Conservation (phyloP, 2,888 invertebrate species). For the Alsophila aescularia region DNA sequence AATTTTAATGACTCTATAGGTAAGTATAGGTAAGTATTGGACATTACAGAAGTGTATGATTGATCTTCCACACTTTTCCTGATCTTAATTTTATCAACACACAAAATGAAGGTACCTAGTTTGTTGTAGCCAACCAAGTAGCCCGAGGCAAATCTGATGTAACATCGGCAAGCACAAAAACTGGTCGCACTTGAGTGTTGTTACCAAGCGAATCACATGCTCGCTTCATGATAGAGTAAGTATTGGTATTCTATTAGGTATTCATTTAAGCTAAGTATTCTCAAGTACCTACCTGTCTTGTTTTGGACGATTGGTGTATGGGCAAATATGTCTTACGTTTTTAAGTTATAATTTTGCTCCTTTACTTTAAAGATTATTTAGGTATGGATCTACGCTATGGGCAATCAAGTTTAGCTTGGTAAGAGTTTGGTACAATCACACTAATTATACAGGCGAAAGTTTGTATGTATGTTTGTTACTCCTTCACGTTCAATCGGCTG, state of each 20-base stretch:
- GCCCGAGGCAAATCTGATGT: slow-evolving; percentile 59
- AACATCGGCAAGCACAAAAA: slow-evolving; percentile 60
- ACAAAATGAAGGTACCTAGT: background rate
- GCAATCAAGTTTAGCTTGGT: too few relatives aligned
- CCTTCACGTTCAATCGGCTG: too few relatives aligned
- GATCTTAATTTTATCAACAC: background rate
- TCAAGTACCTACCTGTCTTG: slow-evolving; percentile 33
- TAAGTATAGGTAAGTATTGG: too few relatives aligned
- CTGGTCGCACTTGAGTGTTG: slow-evolving; percentile 67
- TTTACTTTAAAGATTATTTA: too few relatives aligned
- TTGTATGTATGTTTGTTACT: too few relatives aligned
- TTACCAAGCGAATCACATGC: slow-evolving; percentile 47
- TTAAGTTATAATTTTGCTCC: too few relatives aligned
- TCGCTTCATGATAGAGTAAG: slow-evolving; percentile 20
- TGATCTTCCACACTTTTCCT: too few relatives aligned
- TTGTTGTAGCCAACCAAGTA: background rate
- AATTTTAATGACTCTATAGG: too few relatives aligned
- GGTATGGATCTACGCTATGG: too few relatives aligned
- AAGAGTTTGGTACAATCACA: too few relatives aligned
- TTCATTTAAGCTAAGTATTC: slow-evolving; percentile 58
- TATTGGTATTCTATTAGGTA: slow-evolving; percentile 38
- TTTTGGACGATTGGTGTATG: slow-evolving; percentile 6
- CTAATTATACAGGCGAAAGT: too few relatives aligned
- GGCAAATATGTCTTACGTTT: background rate
- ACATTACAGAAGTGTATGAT: too few relatives aligned